Evolutionary conservation across 2,797 vertebrate genomes (phyloP).

Genomic region (Coracias cyanogaster): DNA sequence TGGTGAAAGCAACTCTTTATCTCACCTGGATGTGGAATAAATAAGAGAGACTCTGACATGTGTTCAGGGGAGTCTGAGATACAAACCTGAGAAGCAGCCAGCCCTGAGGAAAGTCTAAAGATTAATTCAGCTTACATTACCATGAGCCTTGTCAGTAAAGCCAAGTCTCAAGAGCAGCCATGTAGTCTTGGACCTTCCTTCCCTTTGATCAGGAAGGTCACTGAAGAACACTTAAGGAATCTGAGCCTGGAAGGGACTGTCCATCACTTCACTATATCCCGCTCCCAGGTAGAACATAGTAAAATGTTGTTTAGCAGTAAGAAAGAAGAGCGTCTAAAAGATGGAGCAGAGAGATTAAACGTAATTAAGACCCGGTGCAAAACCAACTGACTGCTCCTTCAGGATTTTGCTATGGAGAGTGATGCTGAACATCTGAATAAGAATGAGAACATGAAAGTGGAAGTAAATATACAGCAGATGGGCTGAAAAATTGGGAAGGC

Average conservation of each 20-base stretch:
- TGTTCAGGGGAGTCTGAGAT: neutral
- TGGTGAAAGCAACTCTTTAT: neutral
- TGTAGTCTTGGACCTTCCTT: neutral
- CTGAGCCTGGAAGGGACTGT: neutral
- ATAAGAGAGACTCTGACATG: neutral
- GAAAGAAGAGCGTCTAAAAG: neutral
- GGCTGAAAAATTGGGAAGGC: neutral
- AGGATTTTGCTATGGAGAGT: neutral
- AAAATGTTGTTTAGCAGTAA: neutral
- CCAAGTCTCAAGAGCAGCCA: neutral
- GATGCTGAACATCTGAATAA: neutral
- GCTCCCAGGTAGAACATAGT: neutral
- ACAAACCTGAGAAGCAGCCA: neutral
- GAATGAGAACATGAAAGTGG: neutral
- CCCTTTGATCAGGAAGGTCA: neutral
- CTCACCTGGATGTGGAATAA: neutral
- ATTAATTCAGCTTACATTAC: neutral
- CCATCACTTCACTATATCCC: neutral
- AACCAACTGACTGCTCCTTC: neutral
- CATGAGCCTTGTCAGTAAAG: neutral
- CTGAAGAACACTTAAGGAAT: neutral
- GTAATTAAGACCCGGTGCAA: neutral
- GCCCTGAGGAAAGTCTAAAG: neutral
- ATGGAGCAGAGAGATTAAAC: neutral
- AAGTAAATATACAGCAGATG: neutral